Conservation (phyloP, 1,140 invertebrate species). For the Drosophila watanabei region DNA sequence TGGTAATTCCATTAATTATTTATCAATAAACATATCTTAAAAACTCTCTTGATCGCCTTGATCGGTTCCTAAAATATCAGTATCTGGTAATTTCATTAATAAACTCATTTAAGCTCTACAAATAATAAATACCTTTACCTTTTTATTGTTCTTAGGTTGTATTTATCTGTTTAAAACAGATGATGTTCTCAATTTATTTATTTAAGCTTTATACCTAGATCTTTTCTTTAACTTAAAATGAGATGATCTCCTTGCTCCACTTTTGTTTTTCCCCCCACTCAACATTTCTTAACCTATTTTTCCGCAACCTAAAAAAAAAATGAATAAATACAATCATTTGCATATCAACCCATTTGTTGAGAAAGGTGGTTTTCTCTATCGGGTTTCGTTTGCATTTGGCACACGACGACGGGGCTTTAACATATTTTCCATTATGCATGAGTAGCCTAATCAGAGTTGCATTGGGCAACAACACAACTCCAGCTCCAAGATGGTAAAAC, state of each 20-base stretch:
- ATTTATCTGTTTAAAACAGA: slow-evolving; percentile 5
- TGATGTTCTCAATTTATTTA: background rate
- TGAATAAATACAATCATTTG: slow-evolving; percentile 11
- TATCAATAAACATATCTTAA: background rate
- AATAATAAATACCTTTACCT: background rate
- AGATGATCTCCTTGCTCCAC: slow-evolving; percentile 17
- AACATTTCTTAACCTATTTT: slow-evolving; percentile 40
- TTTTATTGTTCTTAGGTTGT: background rate
- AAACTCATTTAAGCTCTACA: background rate
- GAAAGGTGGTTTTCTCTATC: slow-evolving; percentile 9
- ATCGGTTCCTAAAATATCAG: background rate
- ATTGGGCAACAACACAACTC: slow-evolving; percentile 18
- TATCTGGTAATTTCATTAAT: background rate
- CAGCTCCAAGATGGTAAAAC: slow-evolving; percentile 16
- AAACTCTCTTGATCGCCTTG: background rate
- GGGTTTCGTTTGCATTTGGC: slow-evolving; percentile 33
- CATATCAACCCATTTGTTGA: slow-evolving; percentile 39
- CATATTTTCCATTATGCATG: slow-evolving; percentile 48
- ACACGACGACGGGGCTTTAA: slow-evolving; percentile 13
- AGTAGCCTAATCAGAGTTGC: slow-evolving; percentile 37
- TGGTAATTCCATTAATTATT: too few relatives aligned
- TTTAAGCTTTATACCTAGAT: background rate
- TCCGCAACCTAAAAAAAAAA: background rate
- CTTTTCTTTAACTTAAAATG: background rate
- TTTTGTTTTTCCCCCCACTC: background rate